These are phyloP conservation scores for Scaptomyza reducta DNA, from an alignment of 2,888 invertebrate species.

Conservation along the genomic window DNA sequence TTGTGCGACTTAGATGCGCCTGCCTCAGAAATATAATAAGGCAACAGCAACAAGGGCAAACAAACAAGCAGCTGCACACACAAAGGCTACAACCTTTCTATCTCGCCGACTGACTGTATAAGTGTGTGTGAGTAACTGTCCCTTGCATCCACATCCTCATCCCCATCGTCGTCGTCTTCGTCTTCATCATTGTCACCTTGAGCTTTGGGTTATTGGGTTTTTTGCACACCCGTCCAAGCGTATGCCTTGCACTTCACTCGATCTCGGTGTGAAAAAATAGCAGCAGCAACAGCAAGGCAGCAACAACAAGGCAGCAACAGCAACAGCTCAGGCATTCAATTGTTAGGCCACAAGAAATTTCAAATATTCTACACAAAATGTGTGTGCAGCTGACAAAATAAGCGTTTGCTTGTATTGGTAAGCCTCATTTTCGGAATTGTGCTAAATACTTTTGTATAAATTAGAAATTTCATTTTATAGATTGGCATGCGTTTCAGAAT, in stretches of 20 bases:
- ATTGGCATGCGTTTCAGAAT: no score
- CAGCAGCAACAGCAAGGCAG: slow-evolving; percentile 23
- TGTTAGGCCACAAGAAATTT: slow-evolving; percentile 10
- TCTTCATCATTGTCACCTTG: slow-evolving; percentile 76
- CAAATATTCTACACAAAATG: slow-evolving; percentile 26
- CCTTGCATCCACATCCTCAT: slow-evolving; percentile 31
- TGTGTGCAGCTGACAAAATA: not conserved
- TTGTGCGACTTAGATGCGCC: slow-evolving; percentile 49
- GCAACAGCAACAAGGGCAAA: slow-evolving; percentile 64
- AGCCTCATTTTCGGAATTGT: no score
- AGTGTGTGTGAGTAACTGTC: slow-evolving; percentile 20
- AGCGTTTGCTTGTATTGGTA: not conserved
- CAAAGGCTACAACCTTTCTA: slow-evolving; percentile 21
- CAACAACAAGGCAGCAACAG: slow-evolving; percentile 14
- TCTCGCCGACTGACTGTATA: slow-evolving; percentile 13
- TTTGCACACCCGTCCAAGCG: slow-evolving; percentile 66
- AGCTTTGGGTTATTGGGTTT: slow-evolving; percentile 78
- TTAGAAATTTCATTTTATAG: no score
- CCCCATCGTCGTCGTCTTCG: slow-evolving; percentile 25
- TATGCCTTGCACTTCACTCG: slow-evolving; percentile 61
- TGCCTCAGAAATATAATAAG: slow-evolving; percentile 72
- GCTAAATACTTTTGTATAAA: no score
- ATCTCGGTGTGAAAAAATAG: slow-evolving; percentile 38
- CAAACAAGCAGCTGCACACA: slow-evolving; percentile 47
- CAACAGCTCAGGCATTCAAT: slow-evolving; percentile 14